Base-by-base conservation (phyloP, 1,140 invertebrate genomes). In the Procambarus virginalis region DNA sequence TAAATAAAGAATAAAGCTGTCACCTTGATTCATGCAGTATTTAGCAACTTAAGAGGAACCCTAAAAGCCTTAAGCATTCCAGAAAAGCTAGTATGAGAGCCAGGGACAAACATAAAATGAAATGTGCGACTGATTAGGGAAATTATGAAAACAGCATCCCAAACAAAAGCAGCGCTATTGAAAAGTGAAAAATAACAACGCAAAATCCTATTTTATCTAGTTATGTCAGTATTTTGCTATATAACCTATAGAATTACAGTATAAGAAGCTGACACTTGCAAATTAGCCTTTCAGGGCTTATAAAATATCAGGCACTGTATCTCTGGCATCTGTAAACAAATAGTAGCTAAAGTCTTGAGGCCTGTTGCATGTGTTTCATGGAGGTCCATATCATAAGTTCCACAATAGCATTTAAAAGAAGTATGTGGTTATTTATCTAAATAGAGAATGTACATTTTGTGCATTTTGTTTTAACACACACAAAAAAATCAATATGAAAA, bases 21-120 rank as follows among this genome's bases (percentile, higher is more conserved):
- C 17, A 17, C 12, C n/a, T 79, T 17, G 6, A 1, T 49, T 20
- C 81, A 83, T 83, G 60, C 81, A 83, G 60, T 5, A 45, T 83
- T 64, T 83, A 45, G 10, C 46, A 79, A 79, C 64, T 68, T n/a
- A 17, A 55, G 20, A 68, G 12, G 20, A 68, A 17, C 64, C 64
- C 64, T 68, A 68, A n/a, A n/a, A 68, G 64, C 64, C 20, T 20
- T 68, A 20, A 20, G 79, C 79, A 81, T 60, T 22, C 45, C 79
- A 81, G 60, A 46, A 20, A 81, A 60, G 79, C 79, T 68, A 80
- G 77, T 79, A 79, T n/a, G 58, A 64, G 85, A 86, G 85, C 85
- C 85, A 86, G 85, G 85, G 85, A 86, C 85, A 86, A 86, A 86
- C 76, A 51, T 86, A 79, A 70, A 68, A 79, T 86, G 78, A 68